These are phyloP conservation scores for Leptinotarsa peninsularis DNA, from an alignment of 2,888 invertebrate species.

Conservation along the genomic window DNA sequence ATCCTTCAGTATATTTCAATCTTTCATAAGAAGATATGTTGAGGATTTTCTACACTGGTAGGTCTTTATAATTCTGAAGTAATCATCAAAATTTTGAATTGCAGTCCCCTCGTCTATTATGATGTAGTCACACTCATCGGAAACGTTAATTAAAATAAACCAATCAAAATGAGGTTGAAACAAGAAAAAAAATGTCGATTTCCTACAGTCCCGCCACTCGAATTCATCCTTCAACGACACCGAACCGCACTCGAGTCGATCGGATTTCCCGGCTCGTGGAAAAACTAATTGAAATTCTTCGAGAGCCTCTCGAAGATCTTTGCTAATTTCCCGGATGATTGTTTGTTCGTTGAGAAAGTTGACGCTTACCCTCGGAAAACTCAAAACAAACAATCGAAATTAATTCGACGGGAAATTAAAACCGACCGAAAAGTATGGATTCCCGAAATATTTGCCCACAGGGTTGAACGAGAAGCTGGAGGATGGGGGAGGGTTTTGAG, in stretches of 20 bases:
- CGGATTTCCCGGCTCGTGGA: not conserved
- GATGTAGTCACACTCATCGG: no score
- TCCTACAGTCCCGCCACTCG: not conserved
- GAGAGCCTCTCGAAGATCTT: constrained; percentile 22
- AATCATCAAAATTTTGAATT: no score
- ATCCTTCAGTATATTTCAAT: no score
- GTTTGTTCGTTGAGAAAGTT: constrained; percentile 10
- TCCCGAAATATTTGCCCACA: not conserved
- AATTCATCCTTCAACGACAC: constrained; percentile 1
- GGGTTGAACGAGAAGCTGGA: not conserved
- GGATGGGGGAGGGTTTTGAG: not conserved
- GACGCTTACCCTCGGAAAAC: constrained; percentile 17
- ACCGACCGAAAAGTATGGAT: constrained; percentile 8
- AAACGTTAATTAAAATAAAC: no score
- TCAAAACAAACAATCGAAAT: constrained; percentile 24
- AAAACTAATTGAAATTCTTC: constrained; percentile 27
- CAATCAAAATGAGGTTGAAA: not conserved
- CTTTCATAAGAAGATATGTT: no score
- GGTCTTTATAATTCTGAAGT: no score
- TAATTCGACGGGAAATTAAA: constrained; percentile 28
- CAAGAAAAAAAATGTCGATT: not conserved
- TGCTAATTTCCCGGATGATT: constrained; percentile 20
- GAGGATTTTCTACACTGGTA: no score
- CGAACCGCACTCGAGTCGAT: constrained; percentile 8
- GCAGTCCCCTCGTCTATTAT: no score